Percentiles rank a stretch among this genome's conserved stretches.
Evolutionary conservation across 2,113 vertebrate species (phyloP).

Genomic region (Rhizomys pruinosus): DNA sequence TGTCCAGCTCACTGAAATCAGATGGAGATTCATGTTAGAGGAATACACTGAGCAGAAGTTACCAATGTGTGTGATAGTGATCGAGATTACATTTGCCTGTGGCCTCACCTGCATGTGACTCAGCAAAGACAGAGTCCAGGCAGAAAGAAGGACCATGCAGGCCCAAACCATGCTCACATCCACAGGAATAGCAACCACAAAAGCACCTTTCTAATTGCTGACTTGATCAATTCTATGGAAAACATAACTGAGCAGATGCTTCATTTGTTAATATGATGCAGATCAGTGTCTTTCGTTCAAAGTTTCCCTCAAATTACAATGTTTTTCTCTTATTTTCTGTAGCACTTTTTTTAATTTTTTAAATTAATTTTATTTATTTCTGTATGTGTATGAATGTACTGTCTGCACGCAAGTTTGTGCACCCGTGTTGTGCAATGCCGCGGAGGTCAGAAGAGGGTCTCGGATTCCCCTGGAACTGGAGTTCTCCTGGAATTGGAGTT

Average conservation of each 20-base stretch:
- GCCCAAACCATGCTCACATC: not conserved
- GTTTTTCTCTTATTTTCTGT: not conserved
- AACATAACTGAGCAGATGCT: not conserved
- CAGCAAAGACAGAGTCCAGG: not conserved
- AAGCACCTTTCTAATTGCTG: not conserved
- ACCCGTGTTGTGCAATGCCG: too few relatives aligned
- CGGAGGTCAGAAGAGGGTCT: too few relatives aligned
- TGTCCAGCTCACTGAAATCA: constrained; percentile 80
- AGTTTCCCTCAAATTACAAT: not conserved
- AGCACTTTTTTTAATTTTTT: too few relatives aligned
- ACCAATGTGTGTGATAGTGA: not conserved
- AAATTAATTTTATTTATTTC: too few relatives aligned
- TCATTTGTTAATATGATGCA: not conserved
- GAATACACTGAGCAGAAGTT: not conserved
- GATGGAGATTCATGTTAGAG: constrained; percentile 19
- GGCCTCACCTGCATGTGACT: not conserved
- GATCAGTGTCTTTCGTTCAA: not conserved
- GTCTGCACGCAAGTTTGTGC: too few relatives aligned
- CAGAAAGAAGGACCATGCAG: not conserved
- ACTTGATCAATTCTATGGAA: not conserved
- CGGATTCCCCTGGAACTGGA: too few relatives aligned
- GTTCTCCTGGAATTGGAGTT: too few relatives aligned
- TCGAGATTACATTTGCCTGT: not conserved
- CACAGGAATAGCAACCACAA: not conserved
- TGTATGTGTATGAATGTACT: too few relatives aligned